phyloP scores from a whole-genome alignment of 2,888 invertebrate genomes.

The Meiosimyza decipiens region DNA sequence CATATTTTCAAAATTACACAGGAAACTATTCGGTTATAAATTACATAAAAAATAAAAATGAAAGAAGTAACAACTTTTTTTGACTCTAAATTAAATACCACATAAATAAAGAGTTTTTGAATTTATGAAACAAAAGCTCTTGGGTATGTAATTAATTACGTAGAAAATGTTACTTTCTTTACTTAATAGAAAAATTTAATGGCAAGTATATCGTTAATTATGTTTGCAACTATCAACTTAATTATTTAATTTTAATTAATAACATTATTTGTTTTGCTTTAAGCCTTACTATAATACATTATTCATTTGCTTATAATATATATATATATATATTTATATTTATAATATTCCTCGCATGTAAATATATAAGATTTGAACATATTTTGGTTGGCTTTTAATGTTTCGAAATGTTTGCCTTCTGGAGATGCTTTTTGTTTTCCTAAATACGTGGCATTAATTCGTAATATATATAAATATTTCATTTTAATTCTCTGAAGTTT shows the following conservation, averaged over 20 bases:
- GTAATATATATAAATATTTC: constrained; percentile 17
- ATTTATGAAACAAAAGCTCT: too few species aligned
- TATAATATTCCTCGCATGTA: constrained; percentile 18
- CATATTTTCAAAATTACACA: too few species aligned
- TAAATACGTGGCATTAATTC: constrained; percentile 38
- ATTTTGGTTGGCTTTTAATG: constrained; percentile 41
- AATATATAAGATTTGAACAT: constrained; percentile 41
- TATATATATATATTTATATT: constrained; percentile 8
- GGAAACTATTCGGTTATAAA: too few species aligned
- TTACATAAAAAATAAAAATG: too few species aligned
- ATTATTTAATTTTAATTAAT: too few species aligned
- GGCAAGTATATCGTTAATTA: constrained; percentile 20
- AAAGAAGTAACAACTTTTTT: too few species aligned
- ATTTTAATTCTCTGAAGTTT: background rate
- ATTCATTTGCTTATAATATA: background rate
- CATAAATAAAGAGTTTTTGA: too few species aligned
- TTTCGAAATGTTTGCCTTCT: constrained; percentile 19
- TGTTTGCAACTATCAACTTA: too few species aligned
- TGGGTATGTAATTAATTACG: too few species aligned
- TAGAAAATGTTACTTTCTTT: background rate
- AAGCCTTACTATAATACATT: background rate
- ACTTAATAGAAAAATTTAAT: constrained; percentile 16
- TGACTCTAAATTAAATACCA: too few species aligned
- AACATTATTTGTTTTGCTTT: too few species aligned
- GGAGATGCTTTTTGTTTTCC: constrained; percentile 28